Base-by-base conservation (phyloP, 2,888 invertebrate species). In the Acrobasis consociella region DNA sequence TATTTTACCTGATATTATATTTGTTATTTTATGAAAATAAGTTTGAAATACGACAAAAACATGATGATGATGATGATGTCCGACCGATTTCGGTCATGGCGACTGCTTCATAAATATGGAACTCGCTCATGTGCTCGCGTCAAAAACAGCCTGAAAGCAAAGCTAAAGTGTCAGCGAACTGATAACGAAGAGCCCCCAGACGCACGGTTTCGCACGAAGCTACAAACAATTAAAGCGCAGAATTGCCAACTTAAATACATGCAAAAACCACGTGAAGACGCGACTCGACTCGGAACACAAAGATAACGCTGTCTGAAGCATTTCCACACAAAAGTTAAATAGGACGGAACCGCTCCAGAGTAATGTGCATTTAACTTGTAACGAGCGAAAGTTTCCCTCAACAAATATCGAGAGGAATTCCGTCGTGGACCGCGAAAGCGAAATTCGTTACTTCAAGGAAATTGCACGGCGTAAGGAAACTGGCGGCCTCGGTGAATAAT, bases 371-470 rank as follows among this genome's bases (percentile, higher is more conserved):
- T 80, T 77, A 78, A 76, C 74, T 81, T 76, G 76, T 80, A 81
- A 77, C 77, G 76, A 79, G 76, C 62, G 67, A 76, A 79, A 82
- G 70, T 77, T 82, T 73, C 69, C 63, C 70, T 63, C 72, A 72
- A 72, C 76, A 77, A 81, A 79, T 80, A 81, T 80, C 71, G 75
- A 70, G 72, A 63, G 69, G 71, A 74, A 76, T 77, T 76, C 74
- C 73, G 71, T 64, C 64, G 76, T 63, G 74, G 77, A 70, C 75
- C 71, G 72, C 76, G 69, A 69, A 72, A 82, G 72, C 76, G 69
- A 69, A 72, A 82, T 82, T 82, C 78, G 80, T 82, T 82, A 80
- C 76, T 69, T 69, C 67, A 65, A 76, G 81, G 81, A 84, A 83
- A 84, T 82, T 80, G 79, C 74, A 69, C 67, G 66, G 72, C 72